Percentiles rank a stretch among this genome's conserved stretches.
phyloP scores from a whole-genome alignment of 2,888 invertebrate genomes.

The Sisyra nigra region DNA sequence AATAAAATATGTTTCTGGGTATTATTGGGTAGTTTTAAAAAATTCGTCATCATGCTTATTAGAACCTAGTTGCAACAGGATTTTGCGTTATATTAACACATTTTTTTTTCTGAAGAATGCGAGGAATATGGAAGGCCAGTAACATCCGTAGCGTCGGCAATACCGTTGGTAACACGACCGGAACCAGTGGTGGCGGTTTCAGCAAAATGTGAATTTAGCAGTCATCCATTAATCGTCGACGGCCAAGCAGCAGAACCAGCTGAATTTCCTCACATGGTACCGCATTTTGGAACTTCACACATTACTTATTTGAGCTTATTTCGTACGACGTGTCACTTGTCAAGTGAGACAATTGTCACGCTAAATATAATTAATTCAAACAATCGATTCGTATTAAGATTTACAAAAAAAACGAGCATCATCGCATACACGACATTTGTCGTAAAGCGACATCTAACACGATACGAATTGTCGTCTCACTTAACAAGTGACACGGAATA shows the following conservation, averaged over 20 bases:
- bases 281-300: no score
- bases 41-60: no score
- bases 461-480: no score
- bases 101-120: slow-evolving; percentile 31
- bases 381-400: background rate
- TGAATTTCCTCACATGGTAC: slow-evolving; percentile 48
- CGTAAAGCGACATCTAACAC: no score
- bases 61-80: no score
- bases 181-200: slow-evolving; percentile 30
- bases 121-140: slow-evolving; percentile 33
- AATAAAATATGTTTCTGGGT: no score
- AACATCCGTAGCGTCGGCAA: slow-evolving; percentile 31
- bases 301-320: no score
- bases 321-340: no score
- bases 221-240: slow-evolving; percentile 38
- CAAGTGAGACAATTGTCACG: no score
- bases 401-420: background rate
- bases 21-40: no score
- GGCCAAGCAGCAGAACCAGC: slow-evolving; percentile 33
- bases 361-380: slow-evolving; percentile 11
- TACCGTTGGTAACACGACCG: slow-evolving; percentile 33
- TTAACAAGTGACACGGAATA: background rate
- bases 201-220: slow-evolving; percentile 31
- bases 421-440: no score
- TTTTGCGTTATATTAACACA: no score